Evolutionary conservation across 1,140 invertebrate genomes (phyloP), one percentile per base, ranked within the genome.

Genomic region (Drosophila albomicans): DNA sequence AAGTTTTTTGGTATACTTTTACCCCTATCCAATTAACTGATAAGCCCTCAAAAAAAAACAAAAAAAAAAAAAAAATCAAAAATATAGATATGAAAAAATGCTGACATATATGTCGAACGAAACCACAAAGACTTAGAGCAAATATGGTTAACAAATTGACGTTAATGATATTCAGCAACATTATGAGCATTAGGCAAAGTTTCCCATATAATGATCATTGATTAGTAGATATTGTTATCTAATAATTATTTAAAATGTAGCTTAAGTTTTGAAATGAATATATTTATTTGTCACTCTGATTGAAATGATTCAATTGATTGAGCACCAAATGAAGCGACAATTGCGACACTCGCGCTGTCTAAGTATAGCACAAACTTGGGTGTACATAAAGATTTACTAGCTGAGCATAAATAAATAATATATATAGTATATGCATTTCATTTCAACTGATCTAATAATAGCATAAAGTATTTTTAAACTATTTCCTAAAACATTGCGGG

Each of bases 1-100:
- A 69, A 69, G 72, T 69, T 62, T 61, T 62, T 35, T 32, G 28
- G 13, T 45, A 49, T 59, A 38, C 46, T 28, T 58, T 13, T 67
- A 25, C 10, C 32, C 5, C 13, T 52, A 57, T 15, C 35, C 57
- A 68, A 61, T 28, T 52, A 56, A 48, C 30, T 74, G 65, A 73
- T 73, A 73, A 62, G 41, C 15, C 16, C 15, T 25, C 20, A 20
- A 20, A 20, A 20, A 25, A 25, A 25, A 20, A 20, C 3, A 20
- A 25, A 25, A 25, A 25, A 25, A 25, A 25, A 4, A 25, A 20
- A 20, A 25, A 25, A 3, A 25, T 25, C 30, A 1, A 58, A 1
- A 58, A 66, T 32, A 38, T 41, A 56, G 38, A 61, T 35, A 54
- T n/a, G 35, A 59, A 63, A 51, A 62, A 35, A 28, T 63, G n/a